Evolutionary conservation across 2,113 vertebrate genomes (phyloP).

Genomic region (Ranitomeya variabilis): DNA sequence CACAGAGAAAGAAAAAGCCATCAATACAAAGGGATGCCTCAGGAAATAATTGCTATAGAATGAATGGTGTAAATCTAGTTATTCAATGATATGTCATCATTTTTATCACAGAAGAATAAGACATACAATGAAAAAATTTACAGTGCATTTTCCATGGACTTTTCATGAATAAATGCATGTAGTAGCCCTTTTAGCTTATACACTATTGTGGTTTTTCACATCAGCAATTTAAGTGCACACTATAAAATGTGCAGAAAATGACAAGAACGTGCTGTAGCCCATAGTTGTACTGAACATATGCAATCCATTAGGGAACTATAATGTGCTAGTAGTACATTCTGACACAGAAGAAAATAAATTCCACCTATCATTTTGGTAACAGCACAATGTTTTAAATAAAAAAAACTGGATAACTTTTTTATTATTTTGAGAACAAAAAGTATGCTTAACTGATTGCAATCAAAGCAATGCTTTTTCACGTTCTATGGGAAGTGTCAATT

Average conservation of each 20-base stretch:
- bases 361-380: background rate
- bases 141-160: background rate
- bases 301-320: background rate
- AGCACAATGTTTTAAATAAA: background rate
- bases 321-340: background rate
- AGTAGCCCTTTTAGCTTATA: background rate
- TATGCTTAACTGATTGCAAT: background rate
- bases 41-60: constrained; percentile 1
- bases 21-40: background rate
- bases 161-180: background rate
- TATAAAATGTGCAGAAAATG: background rate
- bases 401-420: background rate
- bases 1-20: background rate
- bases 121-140: background rate
- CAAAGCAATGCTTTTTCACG: too few species aligned
- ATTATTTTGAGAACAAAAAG: background rate
- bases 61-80: background rate
- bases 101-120: background rate
- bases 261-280: background rate
- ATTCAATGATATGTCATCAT: constrained; percentile 33
- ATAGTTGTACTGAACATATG: background rate
- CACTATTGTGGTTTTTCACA: background rate
- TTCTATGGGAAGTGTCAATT: too few species aligned
- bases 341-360: background rate
- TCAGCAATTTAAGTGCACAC: background rate